phyloP scores from a whole-genome alignment of 2,113 vertebrate genomes.

The Amblyopsis rosae region DNA sequence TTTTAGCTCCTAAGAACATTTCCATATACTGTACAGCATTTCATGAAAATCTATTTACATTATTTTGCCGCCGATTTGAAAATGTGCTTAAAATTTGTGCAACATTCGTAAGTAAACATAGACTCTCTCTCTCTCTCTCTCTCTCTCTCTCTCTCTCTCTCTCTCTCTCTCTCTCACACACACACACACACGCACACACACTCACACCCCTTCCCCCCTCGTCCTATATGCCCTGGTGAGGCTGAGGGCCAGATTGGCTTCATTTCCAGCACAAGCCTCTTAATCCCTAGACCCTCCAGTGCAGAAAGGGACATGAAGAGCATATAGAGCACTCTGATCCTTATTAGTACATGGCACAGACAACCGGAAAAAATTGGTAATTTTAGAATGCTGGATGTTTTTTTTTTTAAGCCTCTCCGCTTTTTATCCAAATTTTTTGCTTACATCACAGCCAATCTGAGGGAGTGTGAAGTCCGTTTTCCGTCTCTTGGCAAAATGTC shows the following conservation, averaged over 20 bases:
- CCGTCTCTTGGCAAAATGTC: conserved; percentile 18
- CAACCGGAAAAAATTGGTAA: conserved; percentile 54
- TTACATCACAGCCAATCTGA: conserved; percentile 40
- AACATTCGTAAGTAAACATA: not conserved
- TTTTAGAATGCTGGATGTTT: conserved; percentile 56
- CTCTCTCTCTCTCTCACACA: not conserved
- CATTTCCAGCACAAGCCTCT: conserved; percentile 62
- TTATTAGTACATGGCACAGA: conserved; percentile 64
- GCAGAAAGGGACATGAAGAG: conserved; percentile 67
- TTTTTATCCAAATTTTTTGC: conserved; percentile 58
- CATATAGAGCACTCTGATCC: conserved; percentile 61
- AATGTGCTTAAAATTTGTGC: too few relatives aligned
- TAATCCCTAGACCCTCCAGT: conserved; percentile 68
- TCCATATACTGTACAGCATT: too few relatives aligned
- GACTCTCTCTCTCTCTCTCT: conserved; percentile 12
- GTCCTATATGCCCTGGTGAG: conserved; percentile 48
- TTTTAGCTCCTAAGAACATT: too few relatives aligned
- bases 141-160: conserved; percentile 22
- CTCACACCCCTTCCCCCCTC: conserved; percentile 4
- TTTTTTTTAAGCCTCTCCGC: conserved; percentile 50
- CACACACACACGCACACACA: not conserved
- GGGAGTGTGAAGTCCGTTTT: conserved; percentile 22
- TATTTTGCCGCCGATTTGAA: too few relatives aligned
- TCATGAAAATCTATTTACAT: too few relatives aligned
- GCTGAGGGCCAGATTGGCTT: conserved; percentile 63